Evolutionary conservation across 2,113 vertebrate genomes (phyloP), one percentile per base, ranked within the genome.

Genomic region (Xiphorhynchus elegans): DNA sequence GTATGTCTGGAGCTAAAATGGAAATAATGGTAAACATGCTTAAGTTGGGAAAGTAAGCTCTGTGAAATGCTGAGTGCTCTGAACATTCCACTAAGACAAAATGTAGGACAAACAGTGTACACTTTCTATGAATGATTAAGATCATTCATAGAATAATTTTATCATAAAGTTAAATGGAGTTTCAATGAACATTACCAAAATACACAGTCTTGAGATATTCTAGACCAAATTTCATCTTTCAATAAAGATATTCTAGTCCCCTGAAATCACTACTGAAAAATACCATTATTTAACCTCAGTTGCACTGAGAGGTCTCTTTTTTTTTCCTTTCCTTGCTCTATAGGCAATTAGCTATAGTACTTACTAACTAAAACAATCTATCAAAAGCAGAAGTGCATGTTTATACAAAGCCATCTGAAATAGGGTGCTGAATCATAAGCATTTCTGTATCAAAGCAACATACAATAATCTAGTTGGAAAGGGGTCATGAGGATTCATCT

Each of bases 1-100:
- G 99, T 35, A 97, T 94, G 14, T 98, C 98, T 18, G 99, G 99
- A 94, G 98, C 99, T 99, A 95, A 72, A 97, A 97, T 17, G 25
- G 42, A 87, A 90, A 84, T 67, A 86, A 40, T 1, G 3, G 53
- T 14, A 89, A 19, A 70, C 7, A n/a, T 33, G 11, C 7, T 76
- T 13, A 85, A 64, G 17, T 2, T 60, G 28, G 72, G 82, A 46
- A 84, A 66, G 29, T 84, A 55, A 66, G 50, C 37, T 66, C n/a
- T 42, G 37, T 49, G 26, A 58, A 78, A 42, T 0, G 0, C 26
- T 55, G 44, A 11, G 3, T 31, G 40, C 68, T 49, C 35, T 35
- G 47, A 89, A 50, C 31, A 13, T 42, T 93, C 66, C 49, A 52
- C 9, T 37, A 20, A 49, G 33, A 47, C 14, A 56, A 69, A 72